Conservation (phyloP, 2,113 vertebrate species). For the zebrafish (Danio rerio) region DNA sequence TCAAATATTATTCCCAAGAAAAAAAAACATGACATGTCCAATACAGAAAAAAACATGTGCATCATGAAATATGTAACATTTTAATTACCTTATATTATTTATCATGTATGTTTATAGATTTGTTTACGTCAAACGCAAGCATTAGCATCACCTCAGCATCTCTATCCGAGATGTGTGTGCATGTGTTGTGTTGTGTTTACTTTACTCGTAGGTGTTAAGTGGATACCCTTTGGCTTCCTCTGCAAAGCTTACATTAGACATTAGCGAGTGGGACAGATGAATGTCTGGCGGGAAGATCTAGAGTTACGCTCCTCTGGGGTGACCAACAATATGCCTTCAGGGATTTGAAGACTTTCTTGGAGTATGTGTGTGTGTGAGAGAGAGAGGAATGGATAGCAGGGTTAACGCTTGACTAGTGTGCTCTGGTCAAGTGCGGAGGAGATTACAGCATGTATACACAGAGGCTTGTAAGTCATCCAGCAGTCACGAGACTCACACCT, state of each 20-base stretch:
- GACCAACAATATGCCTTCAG: slow-evolving; percentile 42
- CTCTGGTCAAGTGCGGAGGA: slow-evolving; percentile 30
- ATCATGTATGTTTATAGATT: no score
- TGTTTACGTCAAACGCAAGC: slow-evolving; percentile 31
- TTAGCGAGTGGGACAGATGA: slow-evolving; percentile 28
- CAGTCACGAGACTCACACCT: background rate
- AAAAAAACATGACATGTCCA: no score
- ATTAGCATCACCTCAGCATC: slow-evolving; percentile 52
- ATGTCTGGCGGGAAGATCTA: slow-evolving; percentile 1
- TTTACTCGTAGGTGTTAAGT: slow-evolving; percentile 66
- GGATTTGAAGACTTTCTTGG: slow-evolving; percentile 22
- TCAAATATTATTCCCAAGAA: no score
- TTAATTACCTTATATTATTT: no score
- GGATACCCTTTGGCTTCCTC: slow-evolving; percentile 37
- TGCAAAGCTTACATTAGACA: slow-evolving; percentile 39
- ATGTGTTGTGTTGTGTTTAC: slow-evolving; percentile 65
- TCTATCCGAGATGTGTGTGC: slow-evolving; percentile 62
- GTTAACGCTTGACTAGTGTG: slow-evolving; percentile 21
- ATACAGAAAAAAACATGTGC: no score
- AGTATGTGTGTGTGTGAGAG: background rate
- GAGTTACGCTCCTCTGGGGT: slow-evolving; percentile 33
- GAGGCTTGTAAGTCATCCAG: background rate
- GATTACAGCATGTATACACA: background rate
- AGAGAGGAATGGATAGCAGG: background rate
- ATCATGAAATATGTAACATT: no score